Base-by-base conservation (phyloP, 2,797 vertebrate species). In the Enteromius radiatus region DNA sequence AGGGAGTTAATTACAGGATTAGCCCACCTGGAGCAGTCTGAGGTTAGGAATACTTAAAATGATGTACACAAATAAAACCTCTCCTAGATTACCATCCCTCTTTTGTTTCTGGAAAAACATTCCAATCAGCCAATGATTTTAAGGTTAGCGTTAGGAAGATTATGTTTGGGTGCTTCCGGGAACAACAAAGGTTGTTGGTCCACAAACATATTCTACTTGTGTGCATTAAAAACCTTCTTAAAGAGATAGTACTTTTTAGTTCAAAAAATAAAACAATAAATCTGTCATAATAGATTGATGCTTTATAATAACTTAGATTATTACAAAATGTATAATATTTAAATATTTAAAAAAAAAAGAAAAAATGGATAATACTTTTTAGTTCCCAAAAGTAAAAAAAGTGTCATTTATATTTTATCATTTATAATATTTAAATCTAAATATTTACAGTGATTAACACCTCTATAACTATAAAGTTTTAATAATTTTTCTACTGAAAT, bases 51-150 rank as follows among this genome's bases (percentile, higher is more conserved):
- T 21, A 74, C 31, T 54, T 78, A 68, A 45, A 41, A 21, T 61
- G 12, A 45, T 43, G 43, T 33, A 80, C 26, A 68, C 31, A 78
- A 78, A 47, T 78, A 78, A 10, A 12, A 65, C 28, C 59, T 28
- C 59, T 70, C 36, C 36, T 70, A 21, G 15, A 33, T 67, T 49
- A 78, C 45, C 31, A 67, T 59, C 49, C 8, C 2, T 26, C 67
- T 77, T 33, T 23, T 49, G 36, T 65, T 67, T 33, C 63, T 36
- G 45, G 36, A 80, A 69, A 21, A 69, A 43, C 49, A 80, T 80
- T 80, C 1, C 36, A 19, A 15, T n/a, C 23, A 31, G 41, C 36
- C 65, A 69, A 10, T 36, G 15, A 26, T 70, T 28, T 28, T 70
- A 14, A 67, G 11, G 45, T 41, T 78, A 33, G 41, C 3, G 43